A percentile compares a stretch with the other conserved stretches of the same genome.
Conservation (phyloP, 2,113 vertebrate genomes). For the Shinisaurus crocodilurus region DNA sequence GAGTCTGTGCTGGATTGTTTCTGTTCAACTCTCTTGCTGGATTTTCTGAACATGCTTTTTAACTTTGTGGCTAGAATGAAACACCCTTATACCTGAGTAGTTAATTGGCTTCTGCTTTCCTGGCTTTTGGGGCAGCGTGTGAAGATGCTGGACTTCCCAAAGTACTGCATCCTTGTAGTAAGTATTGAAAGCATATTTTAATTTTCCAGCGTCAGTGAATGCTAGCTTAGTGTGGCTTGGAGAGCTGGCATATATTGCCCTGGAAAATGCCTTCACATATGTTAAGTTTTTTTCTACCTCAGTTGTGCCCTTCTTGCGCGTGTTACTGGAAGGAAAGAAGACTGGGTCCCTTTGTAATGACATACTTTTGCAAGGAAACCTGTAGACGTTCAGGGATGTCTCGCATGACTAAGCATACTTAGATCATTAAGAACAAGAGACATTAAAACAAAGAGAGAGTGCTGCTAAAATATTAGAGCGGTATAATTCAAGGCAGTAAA, state of each 20-base stretch:
- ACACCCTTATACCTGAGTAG: neutral
- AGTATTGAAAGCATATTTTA: neutral
- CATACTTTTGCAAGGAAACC: too few species aligned
- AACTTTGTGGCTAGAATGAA: constrained; percentile 7
- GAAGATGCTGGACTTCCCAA: constrained; percentile 1
- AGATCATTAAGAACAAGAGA: neutral
- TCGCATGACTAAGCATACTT: neutral
- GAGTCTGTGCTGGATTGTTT: neutral
- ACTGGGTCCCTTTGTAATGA: neutral
- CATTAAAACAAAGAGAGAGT: neutral
- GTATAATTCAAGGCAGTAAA: too few species aligned
- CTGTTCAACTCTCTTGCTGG: neutral
- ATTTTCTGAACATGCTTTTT: constrained; percentile 25
- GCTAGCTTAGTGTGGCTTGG: neutral
- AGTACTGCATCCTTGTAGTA: neutral
- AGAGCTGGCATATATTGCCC: accelerated
- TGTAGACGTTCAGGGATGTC: neutral
- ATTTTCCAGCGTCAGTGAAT: accelerated
- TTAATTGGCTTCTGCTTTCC: constrained; percentile 23
- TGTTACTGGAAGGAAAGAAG: neutral
- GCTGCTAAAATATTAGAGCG: neutral
- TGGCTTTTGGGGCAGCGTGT: neutral
- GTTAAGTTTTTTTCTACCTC: neutral
- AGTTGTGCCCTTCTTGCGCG: accelerated
- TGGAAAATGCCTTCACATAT: neutral